These are phyloP conservation scores for Parasteatoda tepidariorum DNA, from an alignment of 1,140 invertebrate genomes.

Conservation along the genomic window DNA sequence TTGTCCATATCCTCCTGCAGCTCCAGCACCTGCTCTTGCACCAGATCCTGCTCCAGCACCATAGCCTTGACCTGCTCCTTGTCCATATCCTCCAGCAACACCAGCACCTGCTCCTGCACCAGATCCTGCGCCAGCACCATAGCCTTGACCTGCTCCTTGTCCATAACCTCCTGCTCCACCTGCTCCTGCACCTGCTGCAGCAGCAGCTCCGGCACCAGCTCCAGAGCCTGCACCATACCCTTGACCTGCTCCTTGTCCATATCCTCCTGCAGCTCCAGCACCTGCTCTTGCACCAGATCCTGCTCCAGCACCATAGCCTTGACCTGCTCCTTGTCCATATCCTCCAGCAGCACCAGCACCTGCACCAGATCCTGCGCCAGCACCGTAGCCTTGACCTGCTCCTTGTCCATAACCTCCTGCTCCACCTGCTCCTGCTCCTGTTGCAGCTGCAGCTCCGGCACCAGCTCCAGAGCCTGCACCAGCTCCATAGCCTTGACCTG, in stretches of 20 bases:
- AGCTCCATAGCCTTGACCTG: not conserved
- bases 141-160: not conserved
- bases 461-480: slow-evolving; percentile 14
- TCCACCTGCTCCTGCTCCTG: no score
- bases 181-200: not conserved
- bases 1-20: not conserved
- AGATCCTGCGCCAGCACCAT: not conserved
- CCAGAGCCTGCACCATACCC: not conserved
- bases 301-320: not conserved
- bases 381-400: not conserved
- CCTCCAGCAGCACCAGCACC: not conserved
- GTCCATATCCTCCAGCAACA: not conserved
- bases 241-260: not conserved
- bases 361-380: not conserved
- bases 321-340: not conserved
- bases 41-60: not conserved
- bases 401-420: not conserved
- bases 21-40: not conserved
- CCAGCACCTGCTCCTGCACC: not conserved
- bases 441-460: not conserved
- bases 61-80: not conserved
- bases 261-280: not conserved
- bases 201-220: slow-evolving; percentile 2
- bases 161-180: not conserved
- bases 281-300: no score